phyloP scores from a whole-genome alignment of 2,113 vertebrate genomes.

The Australoheros scitulus region DNA sequence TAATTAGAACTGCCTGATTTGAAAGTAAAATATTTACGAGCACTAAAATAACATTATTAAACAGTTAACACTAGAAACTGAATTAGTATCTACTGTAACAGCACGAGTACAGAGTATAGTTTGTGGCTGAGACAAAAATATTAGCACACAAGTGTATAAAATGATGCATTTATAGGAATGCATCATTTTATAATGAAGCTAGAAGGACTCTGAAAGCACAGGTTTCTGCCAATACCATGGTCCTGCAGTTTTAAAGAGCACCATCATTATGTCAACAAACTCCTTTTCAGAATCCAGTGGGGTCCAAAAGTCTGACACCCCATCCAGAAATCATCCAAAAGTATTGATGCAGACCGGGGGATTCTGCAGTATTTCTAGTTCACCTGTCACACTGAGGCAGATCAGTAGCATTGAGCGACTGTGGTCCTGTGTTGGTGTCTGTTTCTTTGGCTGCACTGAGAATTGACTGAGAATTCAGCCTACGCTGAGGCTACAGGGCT shows the following conservation, averaged over 20 bases:
- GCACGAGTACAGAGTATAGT: neutral
- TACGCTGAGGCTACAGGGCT: no score
- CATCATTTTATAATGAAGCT: neutral
- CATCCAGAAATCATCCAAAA: neutral
- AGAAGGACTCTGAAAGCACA: neutral
- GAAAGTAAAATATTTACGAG: neutral
- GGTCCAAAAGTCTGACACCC: neutral
- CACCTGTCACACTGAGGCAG: neutral
- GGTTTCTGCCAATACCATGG: neutral
- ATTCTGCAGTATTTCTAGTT: neutral
- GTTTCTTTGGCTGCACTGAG: neutral
- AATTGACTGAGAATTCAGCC: neutral
- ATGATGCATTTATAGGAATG: neutral
- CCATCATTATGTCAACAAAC: neutral
- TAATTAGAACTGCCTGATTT: neutral
- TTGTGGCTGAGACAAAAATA: neutral
- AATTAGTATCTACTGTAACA: neutral
- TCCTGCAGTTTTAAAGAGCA: neutral
- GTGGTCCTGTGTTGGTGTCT: neutral
- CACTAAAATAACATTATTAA: neutral
- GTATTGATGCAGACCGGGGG: neutral
- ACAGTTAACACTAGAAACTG: neutral
- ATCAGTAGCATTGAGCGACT: neutral
- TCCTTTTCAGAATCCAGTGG: neutral
- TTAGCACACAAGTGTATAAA: neutral